phyloP scores from a whole-genome alignment of 2,888 invertebrate species.

The Mythimna ferrago region DNA sequence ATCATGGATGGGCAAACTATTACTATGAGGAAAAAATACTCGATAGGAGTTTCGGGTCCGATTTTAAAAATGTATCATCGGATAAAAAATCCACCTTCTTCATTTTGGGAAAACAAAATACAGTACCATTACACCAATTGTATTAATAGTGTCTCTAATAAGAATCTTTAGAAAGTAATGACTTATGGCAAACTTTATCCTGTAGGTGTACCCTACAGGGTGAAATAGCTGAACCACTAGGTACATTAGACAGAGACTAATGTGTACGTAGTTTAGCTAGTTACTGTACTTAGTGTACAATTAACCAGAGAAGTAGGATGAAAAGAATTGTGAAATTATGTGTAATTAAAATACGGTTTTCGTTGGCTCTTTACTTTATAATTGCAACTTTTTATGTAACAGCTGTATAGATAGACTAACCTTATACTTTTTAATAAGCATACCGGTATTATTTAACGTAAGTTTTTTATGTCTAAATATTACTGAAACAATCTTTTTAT shows the following conservation, averaged over 20 bases:
- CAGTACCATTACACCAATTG: no score
- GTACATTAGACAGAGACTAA: background rate
- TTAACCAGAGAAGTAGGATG: constrained; percentile 52
- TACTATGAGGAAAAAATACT: no score
- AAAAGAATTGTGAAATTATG: constrained; percentile 46
- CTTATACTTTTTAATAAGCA: background rate
- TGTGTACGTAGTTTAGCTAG: background rate
- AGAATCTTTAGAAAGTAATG: no score
- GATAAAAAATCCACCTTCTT: no score
- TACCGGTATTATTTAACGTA: no score
- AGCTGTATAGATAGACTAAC: constrained; percentile 10
- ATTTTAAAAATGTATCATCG: no score
- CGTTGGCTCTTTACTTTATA: constrained; percentile 16
- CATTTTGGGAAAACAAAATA: no score
- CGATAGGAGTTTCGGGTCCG: no score
- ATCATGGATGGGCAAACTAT: no score
- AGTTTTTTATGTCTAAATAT: background rate
- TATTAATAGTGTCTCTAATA: no score
- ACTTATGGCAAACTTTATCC: no score
- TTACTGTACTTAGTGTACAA: constrained; percentile 17
- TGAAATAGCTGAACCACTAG: background rate
- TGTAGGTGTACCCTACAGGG: no score
- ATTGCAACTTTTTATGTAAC: constrained; percentile 20
- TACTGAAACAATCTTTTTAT: background rate
- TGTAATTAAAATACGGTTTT: constrained; percentile 40